These are phyloP conservation scores for Lottia scabra DNA, from an alignment of 2,888 invertebrate species.

Conservation along the genomic window DNA sequence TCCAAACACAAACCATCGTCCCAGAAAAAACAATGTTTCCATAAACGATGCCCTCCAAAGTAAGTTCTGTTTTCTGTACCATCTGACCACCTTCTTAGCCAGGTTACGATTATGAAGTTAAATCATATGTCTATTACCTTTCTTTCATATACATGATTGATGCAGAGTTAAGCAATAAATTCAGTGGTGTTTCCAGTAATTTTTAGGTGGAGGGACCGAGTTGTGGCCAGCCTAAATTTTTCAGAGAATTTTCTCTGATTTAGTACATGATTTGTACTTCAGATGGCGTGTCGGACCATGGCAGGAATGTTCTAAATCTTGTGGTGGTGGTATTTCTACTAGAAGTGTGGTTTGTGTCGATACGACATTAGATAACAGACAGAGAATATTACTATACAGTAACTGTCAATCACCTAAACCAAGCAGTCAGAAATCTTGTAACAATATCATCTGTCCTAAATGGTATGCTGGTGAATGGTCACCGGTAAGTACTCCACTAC, in stretches of 20 bases:
- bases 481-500: conserved; percentile 46
- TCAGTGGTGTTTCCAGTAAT: too few species aligned
- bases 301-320: conserved; percentile 87
- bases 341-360: conserved; percentile 88
- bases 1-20: conserved; percentile 31
- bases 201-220: too few species aligned
- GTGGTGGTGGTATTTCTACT: conserved; percentile 86
- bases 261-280: conserved; percentile 30
- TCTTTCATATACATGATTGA: too few species aligned
- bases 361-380: conserved; percentile 88
- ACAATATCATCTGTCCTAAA: conserved; percentile 85
- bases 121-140: too few species aligned
- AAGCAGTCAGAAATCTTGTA: conserved; percentile 84
- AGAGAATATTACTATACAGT: conserved; percentile 75
- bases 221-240: too few species aligned
- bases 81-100: too few species aligned
- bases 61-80: too few species aligned
- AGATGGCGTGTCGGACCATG: conserved; percentile 93
- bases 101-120: too few species aligned
- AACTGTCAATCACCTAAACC: conserved; percentile 84
- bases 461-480: conserved; percentile 75
- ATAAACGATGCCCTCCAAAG: conserved; percentile 49
- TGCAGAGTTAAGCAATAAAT: too few species aligned
- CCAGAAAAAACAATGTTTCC: conserved; percentile 38
- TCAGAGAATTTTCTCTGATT: too few species aligned